Percentiles rank a stretch among this genome's conserved stretches.
Conservation (phyloP, 2,113 vertebrate species). For the Toxostoma redivivum region DNA sequence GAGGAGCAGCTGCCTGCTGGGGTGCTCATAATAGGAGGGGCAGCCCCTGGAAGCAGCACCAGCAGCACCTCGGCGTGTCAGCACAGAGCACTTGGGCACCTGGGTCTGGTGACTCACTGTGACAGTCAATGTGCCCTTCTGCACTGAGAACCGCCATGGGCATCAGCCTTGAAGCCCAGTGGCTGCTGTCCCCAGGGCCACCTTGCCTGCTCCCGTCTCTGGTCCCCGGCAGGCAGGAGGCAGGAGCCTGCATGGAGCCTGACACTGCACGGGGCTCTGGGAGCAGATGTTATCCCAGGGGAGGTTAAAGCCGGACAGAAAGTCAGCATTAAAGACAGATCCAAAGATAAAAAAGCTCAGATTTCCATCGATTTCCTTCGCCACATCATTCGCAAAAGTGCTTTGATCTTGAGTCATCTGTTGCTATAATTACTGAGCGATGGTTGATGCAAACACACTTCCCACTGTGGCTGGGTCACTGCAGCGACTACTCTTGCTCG, state of each 20-base stretch:
- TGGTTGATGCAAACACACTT: conserved; percentile 23
- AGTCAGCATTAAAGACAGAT: conserved; percentile 55
- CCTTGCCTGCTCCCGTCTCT: neutral
- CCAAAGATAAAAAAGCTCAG: conserved; percentile 2
- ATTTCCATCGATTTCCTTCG: neutral
- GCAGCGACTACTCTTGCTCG: neutral
- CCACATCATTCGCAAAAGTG: conserved; percentile 47
- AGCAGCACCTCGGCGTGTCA: neutral
- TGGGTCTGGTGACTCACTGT: neutral
- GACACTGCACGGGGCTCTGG: fast-evolving
- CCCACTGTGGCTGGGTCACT: conserved; percentile 27
- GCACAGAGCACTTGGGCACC: neutral
- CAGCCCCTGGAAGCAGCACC: neutral
- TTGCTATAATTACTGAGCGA: conserved; percentile 51
- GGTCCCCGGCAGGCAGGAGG: neutral
- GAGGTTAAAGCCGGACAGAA: conserved; percentile 17
- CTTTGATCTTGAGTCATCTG: conserved; percentile 56
- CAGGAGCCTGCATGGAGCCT: neutral
- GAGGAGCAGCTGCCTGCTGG: neutral
- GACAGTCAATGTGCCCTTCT: neutral
- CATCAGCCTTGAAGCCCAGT: neutral
- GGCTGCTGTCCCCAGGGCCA: neutral
- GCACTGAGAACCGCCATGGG: fast-evolving
- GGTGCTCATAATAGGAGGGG: neutral
- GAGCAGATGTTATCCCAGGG: neutral